A percentile compares a stretch with the other conserved stretches of the same genome.
phyloP scores from a whole-genome alignment of 2,888 invertebrate species.

The Tridacna gigas region DNA sequence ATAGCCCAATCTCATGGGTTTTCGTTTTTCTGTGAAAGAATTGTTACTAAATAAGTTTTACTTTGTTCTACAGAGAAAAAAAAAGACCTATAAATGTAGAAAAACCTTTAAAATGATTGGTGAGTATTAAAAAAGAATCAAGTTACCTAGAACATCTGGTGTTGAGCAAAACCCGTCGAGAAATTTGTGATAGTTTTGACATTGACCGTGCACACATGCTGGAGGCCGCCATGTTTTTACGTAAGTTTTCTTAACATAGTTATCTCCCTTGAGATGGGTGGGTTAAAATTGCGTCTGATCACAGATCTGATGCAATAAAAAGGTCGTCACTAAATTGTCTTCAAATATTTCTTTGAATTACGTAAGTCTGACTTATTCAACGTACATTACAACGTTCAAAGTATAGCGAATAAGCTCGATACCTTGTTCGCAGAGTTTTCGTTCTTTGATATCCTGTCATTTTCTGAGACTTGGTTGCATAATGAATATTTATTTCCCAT shows the following conservation, averaged over 20 bases:
- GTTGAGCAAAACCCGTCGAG: constrained; percentile 49
- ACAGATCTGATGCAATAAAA: no score
- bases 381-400: no score
- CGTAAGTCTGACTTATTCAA: no score
- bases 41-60: not conserved
- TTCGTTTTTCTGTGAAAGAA: not conserved
- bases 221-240: constrained; percentile 50
- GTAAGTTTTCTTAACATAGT: not conserved
- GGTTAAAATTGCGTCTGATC: no score
- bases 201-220: constrained; percentile 66
- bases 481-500: no score
- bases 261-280: not conserved
- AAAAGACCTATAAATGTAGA: not conserved
- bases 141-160: constrained; percentile 29
- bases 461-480: no score
- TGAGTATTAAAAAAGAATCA: not conserved
- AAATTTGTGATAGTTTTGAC: constrained; percentile 51
- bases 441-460: no score
- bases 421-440: no score
- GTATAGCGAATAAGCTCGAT: no score
- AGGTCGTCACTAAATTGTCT: no score
- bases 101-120: not conserved
- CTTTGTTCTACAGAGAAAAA: no score
- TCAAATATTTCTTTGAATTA: no score
- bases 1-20: not conserved